These are phyloP conservation scores for Strigops habroptila DNA, from an alignment of 2,113 vertebrate genomes.

Conservation along the genomic window DNA sequence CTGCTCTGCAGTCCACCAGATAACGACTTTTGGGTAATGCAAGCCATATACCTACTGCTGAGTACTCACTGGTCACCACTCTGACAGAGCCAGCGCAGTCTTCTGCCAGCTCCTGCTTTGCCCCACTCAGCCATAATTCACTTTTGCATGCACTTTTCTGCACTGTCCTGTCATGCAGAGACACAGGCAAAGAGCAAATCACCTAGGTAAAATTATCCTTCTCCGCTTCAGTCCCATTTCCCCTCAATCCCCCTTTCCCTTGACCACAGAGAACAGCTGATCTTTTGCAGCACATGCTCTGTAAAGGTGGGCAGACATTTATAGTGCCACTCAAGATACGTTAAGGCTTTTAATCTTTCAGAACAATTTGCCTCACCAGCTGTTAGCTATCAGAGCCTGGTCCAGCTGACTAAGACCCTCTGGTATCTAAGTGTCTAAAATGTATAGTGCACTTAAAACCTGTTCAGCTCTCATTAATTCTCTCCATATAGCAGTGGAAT, in stretches of 20 bases:
- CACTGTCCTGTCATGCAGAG: not conserved
- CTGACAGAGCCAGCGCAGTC: not conserved
- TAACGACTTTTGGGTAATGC: not conserved
- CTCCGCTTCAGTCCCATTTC: not conserved
- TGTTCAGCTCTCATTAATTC: not conserved
- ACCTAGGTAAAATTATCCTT: not conserved
- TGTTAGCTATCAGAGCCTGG: not conserved
- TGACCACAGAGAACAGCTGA: not conserved
- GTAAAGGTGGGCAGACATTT: fast-evolving
- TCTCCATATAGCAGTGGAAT: not conserved
- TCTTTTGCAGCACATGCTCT: not conserved
- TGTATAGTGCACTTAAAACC: not conserved
- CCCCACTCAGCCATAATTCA: not conserved
- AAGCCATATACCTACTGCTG: not conserved
- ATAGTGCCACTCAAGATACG: not conserved
- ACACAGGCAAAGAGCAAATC: fast-evolving
- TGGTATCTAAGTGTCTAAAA: not conserved
- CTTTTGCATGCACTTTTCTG: not conserved
- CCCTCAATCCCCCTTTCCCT: not conserved
- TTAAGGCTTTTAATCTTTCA: not conserved
- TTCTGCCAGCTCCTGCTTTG: not conserved
- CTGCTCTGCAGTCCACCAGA: not conserved
- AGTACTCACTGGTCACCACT: not conserved
- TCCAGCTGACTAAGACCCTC: not conserved
- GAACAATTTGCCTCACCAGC: not conserved